phyloP scores from a whole-genome alignment of 2,113 vertebrate species.

The Proteles cristata region DNA sequence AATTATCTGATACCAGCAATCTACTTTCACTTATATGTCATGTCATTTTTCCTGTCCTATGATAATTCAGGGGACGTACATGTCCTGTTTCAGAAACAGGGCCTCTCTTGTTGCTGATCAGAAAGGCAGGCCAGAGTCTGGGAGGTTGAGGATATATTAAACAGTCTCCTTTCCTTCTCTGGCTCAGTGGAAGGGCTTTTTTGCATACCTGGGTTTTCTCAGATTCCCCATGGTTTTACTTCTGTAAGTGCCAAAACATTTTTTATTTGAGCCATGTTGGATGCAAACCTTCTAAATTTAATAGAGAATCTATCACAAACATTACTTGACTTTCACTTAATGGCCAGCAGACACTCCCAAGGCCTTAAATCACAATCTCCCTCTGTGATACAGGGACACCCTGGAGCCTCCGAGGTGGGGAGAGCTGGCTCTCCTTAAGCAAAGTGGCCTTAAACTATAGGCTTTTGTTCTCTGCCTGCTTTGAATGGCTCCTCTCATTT shows the following conservation, averaged over 20 bases:
- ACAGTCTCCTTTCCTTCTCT: not conserved
- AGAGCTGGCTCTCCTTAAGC: too few species aligned
- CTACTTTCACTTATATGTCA: not conserved
- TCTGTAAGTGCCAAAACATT: not conserved
- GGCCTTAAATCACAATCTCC: not conserved
- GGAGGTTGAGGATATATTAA: not conserved
- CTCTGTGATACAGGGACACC: too few species aligned
- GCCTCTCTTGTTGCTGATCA: not conserved
- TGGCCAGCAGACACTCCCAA: not conserved
- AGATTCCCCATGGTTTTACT: not conserved
- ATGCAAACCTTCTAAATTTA: not conserved
- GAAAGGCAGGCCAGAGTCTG: not conserved
- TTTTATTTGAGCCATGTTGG: not conserved
- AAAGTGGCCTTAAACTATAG: not conserved
- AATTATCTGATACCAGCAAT: not conserved
- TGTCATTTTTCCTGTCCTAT: not conserved
- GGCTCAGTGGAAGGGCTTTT: not conserved
- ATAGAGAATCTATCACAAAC: not conserved
- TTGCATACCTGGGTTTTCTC: not conserved
- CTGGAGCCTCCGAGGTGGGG: rapidly evolving
- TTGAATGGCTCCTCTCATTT: not conserved
- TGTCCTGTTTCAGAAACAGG: not conserved
- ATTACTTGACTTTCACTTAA: not conserved
- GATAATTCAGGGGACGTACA: not conserved
- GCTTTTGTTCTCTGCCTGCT: not conserved